A percentile compares a stretch with the other conserved stretches of the same genome.
These are phyloP conservation scores for Papilio machaon DNA, from an alignment of 1,140 invertebrate genomes.

Conservation along the genomic window DNA sequence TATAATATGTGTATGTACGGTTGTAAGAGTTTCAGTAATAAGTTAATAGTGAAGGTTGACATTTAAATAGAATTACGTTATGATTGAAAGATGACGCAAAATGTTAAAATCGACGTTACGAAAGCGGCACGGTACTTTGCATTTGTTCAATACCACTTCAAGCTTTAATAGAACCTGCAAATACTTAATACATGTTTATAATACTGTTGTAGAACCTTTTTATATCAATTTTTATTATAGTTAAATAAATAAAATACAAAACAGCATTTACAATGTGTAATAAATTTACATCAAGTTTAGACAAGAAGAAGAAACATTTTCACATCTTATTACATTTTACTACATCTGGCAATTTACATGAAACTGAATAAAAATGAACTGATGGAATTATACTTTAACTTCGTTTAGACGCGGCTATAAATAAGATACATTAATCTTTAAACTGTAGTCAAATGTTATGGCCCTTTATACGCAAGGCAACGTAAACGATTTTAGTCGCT, in stretches of 20 bases:
- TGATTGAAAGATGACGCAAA: constrained; percentile 15
- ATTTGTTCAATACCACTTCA: background rate
- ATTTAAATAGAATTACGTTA: constrained; percentile 24
- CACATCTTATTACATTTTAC: background rate
- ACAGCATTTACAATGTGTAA: background rate
- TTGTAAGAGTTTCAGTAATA: constrained; percentile 15
- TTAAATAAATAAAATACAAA: background rate
- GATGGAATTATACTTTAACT: background rate
- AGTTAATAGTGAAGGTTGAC: constrained; percentile 24
- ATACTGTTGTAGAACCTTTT: background rate
- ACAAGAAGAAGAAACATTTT: background rate
- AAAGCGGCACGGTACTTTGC: background rate
- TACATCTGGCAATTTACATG: background rate
- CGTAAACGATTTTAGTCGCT: no score
- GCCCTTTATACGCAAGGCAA: no score
- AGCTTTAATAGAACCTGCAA: background rate
- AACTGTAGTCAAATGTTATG: no score
- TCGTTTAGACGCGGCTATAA: background rate
- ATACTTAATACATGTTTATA: background rate
- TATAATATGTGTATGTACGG: background rate
- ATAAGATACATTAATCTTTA: background rate
- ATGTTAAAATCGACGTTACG: constrained; percentile 16
- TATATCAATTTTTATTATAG: background rate
- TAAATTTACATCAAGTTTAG: background rate
- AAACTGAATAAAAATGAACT: background rate